Evolutionary conservation across 2,797 vertebrate genomes (phyloP).

Genomic region (Sardinella longiceps): DNA sequence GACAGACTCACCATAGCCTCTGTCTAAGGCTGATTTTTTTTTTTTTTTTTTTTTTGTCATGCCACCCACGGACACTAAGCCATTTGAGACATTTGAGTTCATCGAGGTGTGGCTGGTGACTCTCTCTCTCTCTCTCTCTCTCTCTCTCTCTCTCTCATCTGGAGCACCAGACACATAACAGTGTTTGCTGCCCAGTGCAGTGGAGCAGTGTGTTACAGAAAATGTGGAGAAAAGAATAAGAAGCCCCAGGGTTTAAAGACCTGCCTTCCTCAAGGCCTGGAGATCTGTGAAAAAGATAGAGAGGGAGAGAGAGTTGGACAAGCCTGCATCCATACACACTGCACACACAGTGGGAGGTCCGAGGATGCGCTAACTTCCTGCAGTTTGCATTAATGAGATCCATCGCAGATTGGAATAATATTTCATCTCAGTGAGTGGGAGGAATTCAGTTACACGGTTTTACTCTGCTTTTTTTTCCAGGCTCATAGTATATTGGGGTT

Average conservation of each 20-base stretch:
- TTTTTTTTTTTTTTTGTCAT: not conserved
- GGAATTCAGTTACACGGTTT: not conserved
- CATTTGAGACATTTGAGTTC: not conserved
- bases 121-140: not conserved
- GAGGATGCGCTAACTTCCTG: not conserved
- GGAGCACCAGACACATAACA: not conserved
- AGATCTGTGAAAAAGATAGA: not conserved
- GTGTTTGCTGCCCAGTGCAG: not conserved
- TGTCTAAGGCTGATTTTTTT: too few species aligned
- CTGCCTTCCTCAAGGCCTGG: not conserved
- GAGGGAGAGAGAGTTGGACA: not conserved
- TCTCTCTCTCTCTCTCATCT: not conserved
- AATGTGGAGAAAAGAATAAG: not conserved
- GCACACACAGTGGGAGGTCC: not conserved
- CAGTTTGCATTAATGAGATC: slow-evolving; percentile 14
- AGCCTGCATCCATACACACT: not conserved
- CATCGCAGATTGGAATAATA: not conserved
- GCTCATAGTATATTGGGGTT: not conserved
- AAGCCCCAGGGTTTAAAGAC: not conserved
- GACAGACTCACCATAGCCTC: not conserved
- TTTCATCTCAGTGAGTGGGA: not conserved
- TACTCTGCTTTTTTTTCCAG: not conserved
- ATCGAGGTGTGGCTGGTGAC: not conserved
- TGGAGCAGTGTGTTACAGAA: not conserved
- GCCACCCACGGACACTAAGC: not conserved